Evolutionary conservation across 2,888 invertebrate genomes (phyloP), one percentile per base, ranked within the genome.

Genomic region (Morpho helenor): DNA sequence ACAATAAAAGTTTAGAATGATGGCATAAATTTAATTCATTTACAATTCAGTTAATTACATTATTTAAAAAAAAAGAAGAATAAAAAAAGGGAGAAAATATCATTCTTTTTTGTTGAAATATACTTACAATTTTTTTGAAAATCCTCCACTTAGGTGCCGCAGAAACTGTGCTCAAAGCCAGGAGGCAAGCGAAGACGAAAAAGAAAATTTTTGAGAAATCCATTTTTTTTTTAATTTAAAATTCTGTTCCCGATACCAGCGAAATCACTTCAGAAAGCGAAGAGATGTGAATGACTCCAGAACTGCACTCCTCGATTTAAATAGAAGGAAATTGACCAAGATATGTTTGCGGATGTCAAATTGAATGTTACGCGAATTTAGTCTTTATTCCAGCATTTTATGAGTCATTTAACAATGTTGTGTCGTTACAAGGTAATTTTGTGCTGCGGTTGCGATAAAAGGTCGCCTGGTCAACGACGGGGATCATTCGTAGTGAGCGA

Each of bases 111-210:
- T n/a, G n/a, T n/a, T n/a, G n/a, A n/a, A n/a, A 31, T 45, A 8
- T 47, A 77, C 78, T 82, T 69, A 83, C 83, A 70, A 83, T 67
- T 74, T 76, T 82, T 65, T 82, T 82, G 57, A 81, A 80, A 7
- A 76, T 57, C 52, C 77, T 82, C 80, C 80, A 80, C 59, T 68
- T 69, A 0, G 82, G 81, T 7, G 77, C 77, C 1, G 74, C 80
- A 2, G 76, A 68, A 0, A 79, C 80, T 5, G 72, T 57, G 22
- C 67, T 67, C 57, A 81, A 50, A 22, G 62, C 64, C 57, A 70
- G n/a, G 7, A 64, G 16, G 43, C 65, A 64, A 47, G 66, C 63
- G 49, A 70, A 64, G 9, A 68, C 56, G 50, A 67, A 64, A 44
- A 69, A 65, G 42, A 70, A 66, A 49, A 69, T 44, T 52, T 62